These are phyloP conservation scores for Tauraco hartlaubi DNA, from an alignment of 2,797 vertebrate genomes.

Conservation along the genomic window DNA sequence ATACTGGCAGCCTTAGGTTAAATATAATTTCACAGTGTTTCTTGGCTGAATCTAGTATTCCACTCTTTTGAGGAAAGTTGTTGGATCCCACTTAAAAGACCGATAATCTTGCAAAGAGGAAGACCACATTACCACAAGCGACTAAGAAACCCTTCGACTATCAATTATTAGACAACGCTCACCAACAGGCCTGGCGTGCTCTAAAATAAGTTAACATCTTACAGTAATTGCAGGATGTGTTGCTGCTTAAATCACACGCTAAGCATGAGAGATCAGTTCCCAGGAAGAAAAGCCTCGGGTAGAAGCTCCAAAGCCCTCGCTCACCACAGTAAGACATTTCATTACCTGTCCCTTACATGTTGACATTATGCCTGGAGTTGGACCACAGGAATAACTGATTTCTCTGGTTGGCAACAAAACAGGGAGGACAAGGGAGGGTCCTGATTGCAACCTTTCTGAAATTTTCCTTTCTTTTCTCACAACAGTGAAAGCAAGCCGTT, in stretches of 20 bases:
- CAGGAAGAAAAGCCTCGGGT: background rate
- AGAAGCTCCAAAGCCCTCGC: background rate
- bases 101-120: conserved; percentile 53
- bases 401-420: background rate
- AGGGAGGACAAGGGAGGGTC: background rate
- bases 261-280: background rate
- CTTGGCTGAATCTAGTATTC: conserved; percentile 58
- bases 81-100: conserved; percentile 73
- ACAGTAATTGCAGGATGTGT: background rate
- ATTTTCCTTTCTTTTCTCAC: background rate
- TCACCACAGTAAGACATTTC: background rate
- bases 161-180: conserved; percentile 55
- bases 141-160: conserved; percentile 26
- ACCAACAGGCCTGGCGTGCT: conserved; percentile 9
- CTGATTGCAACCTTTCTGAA: background rate
- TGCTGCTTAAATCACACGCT: conserved; percentile 12
- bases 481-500: background rate
- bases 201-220: background rate
- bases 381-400: background rate
- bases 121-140: conserved; percentile 71
- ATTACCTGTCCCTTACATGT: background rate
- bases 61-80: conserved; percentile 66
- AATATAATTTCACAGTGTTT: conserved; percentile 68
- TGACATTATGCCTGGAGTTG: background rate
- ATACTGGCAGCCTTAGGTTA: conserved; percentile 60